Conservation (phyloP, 2,888 invertebrate species). For the Conus canariensis region DNA sequence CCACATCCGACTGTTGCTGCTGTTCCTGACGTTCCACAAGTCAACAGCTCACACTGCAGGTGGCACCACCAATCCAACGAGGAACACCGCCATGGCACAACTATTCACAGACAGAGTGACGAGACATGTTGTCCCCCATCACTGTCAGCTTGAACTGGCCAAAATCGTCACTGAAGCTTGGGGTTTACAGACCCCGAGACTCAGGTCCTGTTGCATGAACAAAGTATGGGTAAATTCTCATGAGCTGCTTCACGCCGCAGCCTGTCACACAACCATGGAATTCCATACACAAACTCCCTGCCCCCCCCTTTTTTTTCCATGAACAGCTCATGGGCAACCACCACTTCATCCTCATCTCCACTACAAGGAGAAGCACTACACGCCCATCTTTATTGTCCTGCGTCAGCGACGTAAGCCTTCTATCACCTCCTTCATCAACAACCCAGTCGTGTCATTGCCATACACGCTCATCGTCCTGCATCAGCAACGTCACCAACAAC, state of each 20-base stretch:
- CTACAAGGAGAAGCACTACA: too few species aligned
- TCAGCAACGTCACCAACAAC: constrained; percentile 69
- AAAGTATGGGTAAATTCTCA: too few species aligned
- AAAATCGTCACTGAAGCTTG: neutral
- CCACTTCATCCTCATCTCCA: too few species aligned
- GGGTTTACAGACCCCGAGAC: neutral
- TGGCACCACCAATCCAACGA: neutral
- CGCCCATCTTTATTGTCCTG: too few species aligned
- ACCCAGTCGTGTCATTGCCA: constrained; percentile 87
- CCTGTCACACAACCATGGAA: neutral
- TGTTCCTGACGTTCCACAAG: neutral
- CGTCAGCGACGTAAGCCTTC: neutral
- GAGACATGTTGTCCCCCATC: neutral
- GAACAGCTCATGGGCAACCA: too few species aligned
- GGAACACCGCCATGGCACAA: constrained; percentile 1
- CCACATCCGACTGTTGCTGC: neutral
- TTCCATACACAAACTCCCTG: neutral
- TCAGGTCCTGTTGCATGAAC: neutral
- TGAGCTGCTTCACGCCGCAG: too few species aligned
- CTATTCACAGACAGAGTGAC: neutral
- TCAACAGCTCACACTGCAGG: neutral
- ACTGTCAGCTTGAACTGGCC: neutral
- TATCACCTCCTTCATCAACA: constrained; percentile 15
- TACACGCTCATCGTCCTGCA: too few species aligned
- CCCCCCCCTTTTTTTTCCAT: too few species aligned